Percentiles rank a stretch among this genome's conserved stretches.
phyloP scores from a whole-genome alignment of 2,113 vertebrate species.

The Empidonax alnorum region DNA sequence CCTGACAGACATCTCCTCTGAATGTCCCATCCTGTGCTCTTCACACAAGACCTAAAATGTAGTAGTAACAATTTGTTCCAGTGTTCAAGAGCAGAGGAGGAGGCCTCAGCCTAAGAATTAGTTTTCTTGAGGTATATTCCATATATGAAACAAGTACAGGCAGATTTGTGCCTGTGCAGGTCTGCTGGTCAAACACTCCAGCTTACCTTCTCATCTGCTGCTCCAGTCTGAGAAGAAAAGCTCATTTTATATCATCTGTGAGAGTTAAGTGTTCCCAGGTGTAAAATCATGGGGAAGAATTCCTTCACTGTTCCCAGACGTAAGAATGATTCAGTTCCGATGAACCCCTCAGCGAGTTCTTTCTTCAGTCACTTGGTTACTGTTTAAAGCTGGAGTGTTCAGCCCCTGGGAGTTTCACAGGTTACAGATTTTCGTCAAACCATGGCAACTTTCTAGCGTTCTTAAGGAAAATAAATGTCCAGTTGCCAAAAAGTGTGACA shows the following conservation, averaged over 20 bases:
- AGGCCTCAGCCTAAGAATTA: not conserved
- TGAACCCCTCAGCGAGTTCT: not conserved
- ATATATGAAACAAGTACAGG: not conserved
- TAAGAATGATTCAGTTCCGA: constrained; percentile 11
- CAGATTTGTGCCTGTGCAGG: not conserved
- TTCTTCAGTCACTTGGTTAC: not conserved
- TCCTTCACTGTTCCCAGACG: constrained; percentile 3
- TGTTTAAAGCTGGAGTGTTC: not conserved
- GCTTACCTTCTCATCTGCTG: not conserved
- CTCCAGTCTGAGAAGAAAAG: not conserved
- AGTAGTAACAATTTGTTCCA: not conserved
- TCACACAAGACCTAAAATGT: not conserved
- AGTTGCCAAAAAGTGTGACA: not conserved
- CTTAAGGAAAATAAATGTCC: not conserved
- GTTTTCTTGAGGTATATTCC: not conserved
- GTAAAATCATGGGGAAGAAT: not conserved
- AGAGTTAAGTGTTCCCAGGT: constrained; percentile 15
- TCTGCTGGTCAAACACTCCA: not conserved
- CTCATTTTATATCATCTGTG: not conserved
- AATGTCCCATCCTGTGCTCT: not conserved
- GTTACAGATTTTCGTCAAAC: not conserved
- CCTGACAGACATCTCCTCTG: not conserved
- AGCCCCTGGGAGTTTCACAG: not conserved
- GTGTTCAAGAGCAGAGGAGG: not conserved
- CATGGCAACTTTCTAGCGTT: not conserved